phyloP scores from a whole-genome alignment of 2,797 vertebrate species.

The Lagocephalus sceleratus region DNA sequence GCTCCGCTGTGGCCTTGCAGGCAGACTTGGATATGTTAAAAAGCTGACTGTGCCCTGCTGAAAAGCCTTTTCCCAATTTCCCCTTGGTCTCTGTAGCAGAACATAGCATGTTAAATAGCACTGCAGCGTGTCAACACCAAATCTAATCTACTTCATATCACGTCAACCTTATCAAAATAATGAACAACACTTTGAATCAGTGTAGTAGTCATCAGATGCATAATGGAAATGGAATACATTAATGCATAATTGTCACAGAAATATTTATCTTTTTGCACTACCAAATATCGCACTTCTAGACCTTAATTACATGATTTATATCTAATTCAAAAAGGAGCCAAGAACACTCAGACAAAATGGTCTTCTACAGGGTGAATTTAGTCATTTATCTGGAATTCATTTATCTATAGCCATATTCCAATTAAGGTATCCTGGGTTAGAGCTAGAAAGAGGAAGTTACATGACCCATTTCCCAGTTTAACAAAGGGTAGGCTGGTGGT shows the following conservation, averaged over 20 bases:
- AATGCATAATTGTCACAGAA: constrained; percentile 21
- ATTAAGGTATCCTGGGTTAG: too few species aligned
- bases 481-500: too few species aligned
- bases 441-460: too few species aligned
- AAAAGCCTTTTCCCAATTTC: constrained; percentile 37
- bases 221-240: constrained; percentile 11
- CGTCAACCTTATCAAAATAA: constrained; percentile 31
- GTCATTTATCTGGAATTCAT: too few species aligned
- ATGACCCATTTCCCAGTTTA: too few species aligned
- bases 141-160: constrained; percentile 23
- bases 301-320: constrained; percentile 33
- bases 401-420: too few species aligned
- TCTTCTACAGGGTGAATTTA: too few species aligned
- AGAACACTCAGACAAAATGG: too few species aligned
- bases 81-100: background rate
- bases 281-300: constrained; percentile 16
- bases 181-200: constrained; percentile 39
- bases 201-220: constrained; percentile 11
- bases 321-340: constrained; percentile 1
- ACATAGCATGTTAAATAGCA: constrained; percentile 3
- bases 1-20: constrained; percentile 24
- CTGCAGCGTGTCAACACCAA: constrained; percentile 27
- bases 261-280: constrained; percentile 36
- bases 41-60: constrained; percentile 43
- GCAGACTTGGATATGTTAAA: constrained; percentile 51